These are phyloP conservation scores for Naso thynnoides DNA, from an alignment of 2,797 vertebrate species.

Conservation along the genomic window DNA sequence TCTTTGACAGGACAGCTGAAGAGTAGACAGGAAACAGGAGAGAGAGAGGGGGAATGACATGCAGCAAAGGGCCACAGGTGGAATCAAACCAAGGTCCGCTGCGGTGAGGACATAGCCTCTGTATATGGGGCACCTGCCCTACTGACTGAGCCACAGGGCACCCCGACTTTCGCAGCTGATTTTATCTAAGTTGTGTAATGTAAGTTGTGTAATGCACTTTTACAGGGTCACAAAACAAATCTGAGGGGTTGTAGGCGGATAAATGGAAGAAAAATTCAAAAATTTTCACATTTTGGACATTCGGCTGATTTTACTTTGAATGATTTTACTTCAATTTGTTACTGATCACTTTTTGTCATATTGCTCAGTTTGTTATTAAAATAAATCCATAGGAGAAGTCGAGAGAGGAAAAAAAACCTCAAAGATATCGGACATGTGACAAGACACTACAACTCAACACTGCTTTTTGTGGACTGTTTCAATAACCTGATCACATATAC, in stretches of 20 bases:
- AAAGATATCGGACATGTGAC: neutral
- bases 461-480: neutral
- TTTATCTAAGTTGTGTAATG: neutral
- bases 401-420: neutral
- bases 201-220: neutral
- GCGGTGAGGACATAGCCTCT: too few species aligned
- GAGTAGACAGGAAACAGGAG: too few species aligned
- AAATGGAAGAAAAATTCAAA: neutral
- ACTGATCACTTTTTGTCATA: too few species aligned
- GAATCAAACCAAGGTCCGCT: too few species aligned
- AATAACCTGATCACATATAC: neutral
- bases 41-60: too few species aligned
- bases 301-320: neutral
- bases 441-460: neutral
- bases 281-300: neutral
- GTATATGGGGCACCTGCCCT: too few species aligned
- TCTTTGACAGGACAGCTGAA: too few species aligned
- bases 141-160: too few species aligned
- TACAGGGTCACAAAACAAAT: neutral
- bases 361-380: neutral
- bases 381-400: neutral
- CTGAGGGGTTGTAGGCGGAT: neutral
- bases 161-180: too few species aligned
- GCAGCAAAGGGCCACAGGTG: too few species aligned
- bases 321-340: neutral